These are phyloP conservation scores for Leucopsar rothschildi DNA, from an alignment of 2,113 vertebrate species.

Conservation along the genomic window DNA sequence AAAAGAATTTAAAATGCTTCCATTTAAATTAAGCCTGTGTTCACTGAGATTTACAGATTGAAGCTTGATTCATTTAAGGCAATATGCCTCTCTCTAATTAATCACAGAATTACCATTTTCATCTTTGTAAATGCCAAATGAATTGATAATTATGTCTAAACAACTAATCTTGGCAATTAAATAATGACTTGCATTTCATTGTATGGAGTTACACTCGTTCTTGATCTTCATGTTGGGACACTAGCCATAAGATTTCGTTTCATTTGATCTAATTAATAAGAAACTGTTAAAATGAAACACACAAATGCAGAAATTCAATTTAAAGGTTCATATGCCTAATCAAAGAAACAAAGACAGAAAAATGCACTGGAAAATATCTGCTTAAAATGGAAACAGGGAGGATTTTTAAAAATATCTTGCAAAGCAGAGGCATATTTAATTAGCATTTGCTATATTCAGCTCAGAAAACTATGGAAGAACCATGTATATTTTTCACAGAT, in stretches of 20 bases:
- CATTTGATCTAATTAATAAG: not conserved
- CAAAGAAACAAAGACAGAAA: not conserved
- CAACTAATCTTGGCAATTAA: not conserved
- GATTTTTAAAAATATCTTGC: not conserved
- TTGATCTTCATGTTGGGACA: not conserved
- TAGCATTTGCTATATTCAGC: not conserved
- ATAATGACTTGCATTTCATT: not conserved
- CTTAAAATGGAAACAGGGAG: not conserved
- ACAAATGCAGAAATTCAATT: not conserved
- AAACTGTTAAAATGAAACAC: not conserved
- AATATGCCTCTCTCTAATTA: not conserved
- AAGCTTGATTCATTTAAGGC: not conserved
- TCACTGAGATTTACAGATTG: not conserved
- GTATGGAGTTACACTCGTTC: not conserved
- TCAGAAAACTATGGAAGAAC: not conserved
- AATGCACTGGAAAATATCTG: not conserved
- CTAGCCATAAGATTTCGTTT: not conserved
- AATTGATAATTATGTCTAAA: conserved; percentile 8
- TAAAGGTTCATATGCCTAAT: rapidly evolving
- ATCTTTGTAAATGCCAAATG: not conserved
- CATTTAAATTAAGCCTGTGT: not conserved
- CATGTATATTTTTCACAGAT: not conserved
- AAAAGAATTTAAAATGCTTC: not conserved
- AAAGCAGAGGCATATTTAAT: not conserved
- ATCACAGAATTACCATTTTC: not conserved